Conservation (phyloP, 2,113 vertebrate genomes). For the Myxocyprinus asiaticus region DNA sequence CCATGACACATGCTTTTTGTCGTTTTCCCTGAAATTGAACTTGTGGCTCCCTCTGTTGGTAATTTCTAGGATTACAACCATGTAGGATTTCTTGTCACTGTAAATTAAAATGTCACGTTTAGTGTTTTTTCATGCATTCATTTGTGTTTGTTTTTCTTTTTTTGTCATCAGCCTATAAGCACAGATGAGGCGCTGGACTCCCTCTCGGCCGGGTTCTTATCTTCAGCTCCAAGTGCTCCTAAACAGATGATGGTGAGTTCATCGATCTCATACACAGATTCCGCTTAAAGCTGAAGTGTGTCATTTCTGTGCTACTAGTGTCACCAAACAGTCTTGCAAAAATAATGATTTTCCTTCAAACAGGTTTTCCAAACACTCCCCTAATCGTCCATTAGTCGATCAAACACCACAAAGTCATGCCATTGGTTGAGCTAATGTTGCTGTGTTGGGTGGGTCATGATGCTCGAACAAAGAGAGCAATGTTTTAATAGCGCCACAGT, state of each 20-base stretch:
- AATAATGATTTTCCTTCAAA: too few species aligned
- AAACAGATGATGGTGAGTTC: conserved; percentile 61
- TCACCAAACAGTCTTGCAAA: too few species aligned
- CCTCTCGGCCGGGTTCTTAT: conserved; percentile 67
- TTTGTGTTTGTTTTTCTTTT: conserved; percentile 1
- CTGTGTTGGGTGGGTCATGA: too few species aligned
- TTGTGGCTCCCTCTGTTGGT: conserved; percentile 66
- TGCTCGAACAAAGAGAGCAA: too few species aligned
- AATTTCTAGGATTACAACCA: neutral
- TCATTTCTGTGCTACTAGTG: too few species aligned
- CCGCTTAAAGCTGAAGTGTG: too few species aligned
- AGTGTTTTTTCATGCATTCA: neutral
- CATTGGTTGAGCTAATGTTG: too few species aligned
- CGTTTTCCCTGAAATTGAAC: conserved; percentile 48
- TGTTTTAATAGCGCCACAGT: too few species aligned
- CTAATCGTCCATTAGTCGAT: too few species aligned
- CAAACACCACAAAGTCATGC: too few species aligned
- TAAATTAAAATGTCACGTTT: too few species aligned
- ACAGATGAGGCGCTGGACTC: conserved; percentile 69
- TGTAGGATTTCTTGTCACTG: neutral
- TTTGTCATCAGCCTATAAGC: conserved; percentile 63
- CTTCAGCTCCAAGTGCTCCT: conserved; percentile 47
- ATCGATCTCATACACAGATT: neutral
- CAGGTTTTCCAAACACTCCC: too few species aligned
- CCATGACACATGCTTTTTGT: conserved; percentile 43